Conservation (phyloP, 2,797 vertebrate species). For the Phataginus tricuspis region DNA sequence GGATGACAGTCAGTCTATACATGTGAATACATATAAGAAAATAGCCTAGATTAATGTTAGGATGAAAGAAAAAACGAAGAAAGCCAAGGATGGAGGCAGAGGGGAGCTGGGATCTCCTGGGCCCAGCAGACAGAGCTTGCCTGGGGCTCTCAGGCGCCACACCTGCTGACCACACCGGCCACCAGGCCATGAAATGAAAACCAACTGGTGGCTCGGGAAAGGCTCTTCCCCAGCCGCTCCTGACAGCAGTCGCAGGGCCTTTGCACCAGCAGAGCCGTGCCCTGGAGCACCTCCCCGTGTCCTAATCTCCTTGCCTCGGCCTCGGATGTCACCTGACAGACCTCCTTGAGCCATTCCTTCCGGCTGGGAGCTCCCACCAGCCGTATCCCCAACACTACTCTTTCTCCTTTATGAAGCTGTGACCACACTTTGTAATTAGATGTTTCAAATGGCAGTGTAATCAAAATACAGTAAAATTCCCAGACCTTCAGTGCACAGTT, state of each 20-base stretch:
- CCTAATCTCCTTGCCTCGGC: not conserved
- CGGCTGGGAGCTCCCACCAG: fast-evolving
- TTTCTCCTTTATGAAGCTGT: not conserved
- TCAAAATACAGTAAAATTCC: not conserved
- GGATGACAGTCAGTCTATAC: not conserved
- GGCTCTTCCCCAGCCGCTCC: too few relatives aligned
- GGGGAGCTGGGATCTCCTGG: too few relatives aligned
- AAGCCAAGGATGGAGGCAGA: not conserved
- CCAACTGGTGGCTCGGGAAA: fast-evolving
- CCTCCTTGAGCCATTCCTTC: fast-evolving
- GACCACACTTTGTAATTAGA: not conserved
- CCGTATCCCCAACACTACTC: too few relatives aligned
- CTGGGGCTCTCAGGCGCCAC: not conserved
- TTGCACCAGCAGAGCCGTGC: not conserved
- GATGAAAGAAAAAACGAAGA: not conserved
- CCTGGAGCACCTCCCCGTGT: not conserved
- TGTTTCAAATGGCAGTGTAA: too few relatives aligned
- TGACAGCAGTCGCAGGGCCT: not conserved
- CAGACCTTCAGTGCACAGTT: not conserved
- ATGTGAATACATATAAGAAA: not conserved
- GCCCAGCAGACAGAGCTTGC: not conserved
- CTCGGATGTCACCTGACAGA: not conserved
- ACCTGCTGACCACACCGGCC: not conserved
- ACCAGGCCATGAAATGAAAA: not conserved
- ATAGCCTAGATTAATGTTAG: not conserved